Base-by-base conservation (phyloP, 1,140 invertebrate species). In the Eurosta solidaginis region DNA sequence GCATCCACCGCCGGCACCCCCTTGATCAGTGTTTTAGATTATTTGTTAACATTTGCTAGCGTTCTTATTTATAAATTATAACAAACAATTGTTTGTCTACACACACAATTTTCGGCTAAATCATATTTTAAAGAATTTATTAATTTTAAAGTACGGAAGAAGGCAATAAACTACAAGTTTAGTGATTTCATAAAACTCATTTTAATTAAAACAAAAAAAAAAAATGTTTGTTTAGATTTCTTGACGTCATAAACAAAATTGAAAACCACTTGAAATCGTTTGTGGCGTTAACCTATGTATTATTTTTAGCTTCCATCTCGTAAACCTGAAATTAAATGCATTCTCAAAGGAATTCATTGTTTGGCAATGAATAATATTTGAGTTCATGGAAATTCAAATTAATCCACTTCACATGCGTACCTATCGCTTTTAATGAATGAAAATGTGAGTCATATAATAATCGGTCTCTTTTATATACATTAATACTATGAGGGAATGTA, bases 361-460 rank as follows among this genome's bases (percentile, higher is more conserved):
- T 40, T 68, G 59, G 9, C 17, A 68, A 68, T 68, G 59, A 68
- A 68, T 68, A 68, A 68, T 68, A 4, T n/a, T 7, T 20, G 40
- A 40, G 36, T 40, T 33, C 10, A 33, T 42, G 3, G 59, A 68
- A 68, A 68, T 68, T 68, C 33, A 0, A 17, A 68, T n/a, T 20
- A 68, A 68, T 68, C 22, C 25, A 40, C 33, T 22, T n/a, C 59
- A 40, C 59, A 68, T 40, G 22, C 59, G 22, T 33, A 68, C 59
- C 59, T 68, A 68, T 68, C 33, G 27, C 9, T 36, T 36, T 68
- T 12, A 36, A 42, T 4, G 29, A 33, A 33, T 68, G 33, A 68
- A n/a, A n/a, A n/a, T n/a, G 59, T 68, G 59, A 68, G 59, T 68
- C 59, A 68, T 68, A 33, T 68, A 68, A 68, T 68, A 29, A 68